Base-by-base conservation (phyloP, 2,888 invertebrate species). In the Thera britannica region DNA sequence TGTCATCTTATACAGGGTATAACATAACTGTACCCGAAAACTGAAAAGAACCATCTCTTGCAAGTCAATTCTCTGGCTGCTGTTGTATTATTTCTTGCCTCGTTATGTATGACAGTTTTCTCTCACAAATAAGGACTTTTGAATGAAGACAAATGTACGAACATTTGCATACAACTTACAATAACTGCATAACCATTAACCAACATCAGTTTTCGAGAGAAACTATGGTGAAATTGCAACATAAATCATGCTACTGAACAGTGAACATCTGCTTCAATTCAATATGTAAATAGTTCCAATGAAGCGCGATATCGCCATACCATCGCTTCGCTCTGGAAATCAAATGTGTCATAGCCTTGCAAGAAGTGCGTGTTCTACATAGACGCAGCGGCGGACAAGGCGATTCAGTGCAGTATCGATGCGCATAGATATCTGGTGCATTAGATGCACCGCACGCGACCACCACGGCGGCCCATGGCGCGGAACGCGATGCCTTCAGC, bases 301-400 rank as follows among this genome's bases (percentile, higher is more conserved):
- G 72, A 68, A 72, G 73, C 70, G 73, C 78, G 87, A 88, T 87
- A 88, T 89, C 88, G 88, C 85, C 82, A 81, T 83, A 80, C 80
- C 81, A 87, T 89, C 87, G 85, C 78, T 84, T 83, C 88, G 93
- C 89, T 93, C 93, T 90, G 78, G 85, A 92, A 90, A 85, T 76
- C 85, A 90, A 83, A 83, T 87, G 83, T 89, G 90, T 81, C 90
- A 88, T 78, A 83, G 79, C 78, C 79, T 82, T 85, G 77, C 79
- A 87, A 85, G 83, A 84, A 80, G 83, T 84, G 83, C 86, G 83
- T 83, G 83, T 77, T 80, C 80, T 80, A 82, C 81, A 80, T 75
- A 60, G 60, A 62, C 74, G 71, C 79, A 83, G 83, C 84, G 81
- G 84, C 84, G 88, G 94, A 80, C 82, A 74, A 77, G 73, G 75